These are phyloP conservation scores for Tiaroga cobitis DNA, from an alignment of 2,797 vertebrate species.

Conservation along the genomic window DNA sequence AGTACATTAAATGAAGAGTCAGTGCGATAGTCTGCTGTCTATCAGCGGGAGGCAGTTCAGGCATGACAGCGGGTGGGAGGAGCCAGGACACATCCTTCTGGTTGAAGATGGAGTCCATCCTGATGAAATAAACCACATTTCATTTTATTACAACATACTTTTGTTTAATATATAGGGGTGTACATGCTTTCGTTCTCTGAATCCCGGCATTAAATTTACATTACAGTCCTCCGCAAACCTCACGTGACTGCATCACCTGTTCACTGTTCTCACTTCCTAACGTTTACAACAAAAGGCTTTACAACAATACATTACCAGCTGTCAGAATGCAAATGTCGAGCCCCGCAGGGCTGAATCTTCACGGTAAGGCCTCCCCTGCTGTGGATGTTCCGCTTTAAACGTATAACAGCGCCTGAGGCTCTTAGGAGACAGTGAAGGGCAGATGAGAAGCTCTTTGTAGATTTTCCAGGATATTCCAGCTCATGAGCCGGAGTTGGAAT, in stretches of 20 bases:
- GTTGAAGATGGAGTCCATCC: constrained; percentile 62
- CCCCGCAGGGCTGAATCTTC: constrained; percentile 18
- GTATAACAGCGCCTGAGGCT: constrained; percentile 27
- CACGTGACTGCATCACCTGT: background rate
- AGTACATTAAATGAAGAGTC: constrained; percentile 80
- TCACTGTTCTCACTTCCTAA: constrained; percentile 21
- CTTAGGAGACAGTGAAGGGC: background rate
- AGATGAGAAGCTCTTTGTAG: constrained; percentile 39
- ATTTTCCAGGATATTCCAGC: constrained; percentile 29
- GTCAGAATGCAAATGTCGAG: constrained; percentile 36
- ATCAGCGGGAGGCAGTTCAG: constrained; percentile 67
- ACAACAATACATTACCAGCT: constrained; percentile 4
- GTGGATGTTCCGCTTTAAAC: constrained; percentile 10
- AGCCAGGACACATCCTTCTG: constrained; percentile 70
- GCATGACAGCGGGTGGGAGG: constrained; percentile 56
- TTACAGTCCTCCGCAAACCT: constrained; percentile 8
- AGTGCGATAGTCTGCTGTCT: constrained; percentile 75
- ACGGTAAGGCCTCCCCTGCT: constrained; percentile 6
- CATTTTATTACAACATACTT: constrained; percentile 7
- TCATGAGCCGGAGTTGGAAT: background rate
- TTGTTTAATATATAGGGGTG: background rate
- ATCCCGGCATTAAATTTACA: constrained; percentile 8
- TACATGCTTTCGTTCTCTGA: background rate
- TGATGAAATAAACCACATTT: constrained; percentile 48
- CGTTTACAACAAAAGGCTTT: constrained; percentile 22